phyloP scores from a whole-genome alignment of 2,113 vertebrate species.

The Aptenodytes patagonicus region DNA sequence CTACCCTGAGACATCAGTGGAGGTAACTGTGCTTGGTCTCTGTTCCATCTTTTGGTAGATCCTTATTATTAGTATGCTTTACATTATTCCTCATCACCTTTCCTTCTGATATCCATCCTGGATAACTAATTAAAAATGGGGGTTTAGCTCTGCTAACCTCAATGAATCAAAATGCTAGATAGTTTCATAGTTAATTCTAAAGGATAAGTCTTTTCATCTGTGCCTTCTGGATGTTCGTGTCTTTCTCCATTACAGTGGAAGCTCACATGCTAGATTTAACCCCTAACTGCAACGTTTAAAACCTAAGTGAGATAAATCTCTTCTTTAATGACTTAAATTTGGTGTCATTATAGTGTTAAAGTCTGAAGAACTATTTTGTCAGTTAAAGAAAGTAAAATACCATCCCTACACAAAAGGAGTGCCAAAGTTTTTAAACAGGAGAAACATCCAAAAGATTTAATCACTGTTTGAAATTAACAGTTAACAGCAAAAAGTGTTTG shows the following conservation, averaged over 20 bases:
- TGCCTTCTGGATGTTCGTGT: neutral
- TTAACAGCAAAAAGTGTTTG: neutral
- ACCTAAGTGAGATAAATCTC: neutral
- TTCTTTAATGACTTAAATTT: neutral
- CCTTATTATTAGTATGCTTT: neutral
- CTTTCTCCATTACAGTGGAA: neutral
- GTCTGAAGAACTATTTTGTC: neutral
- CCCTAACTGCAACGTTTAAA: neutral
- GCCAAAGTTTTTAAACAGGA: neutral
- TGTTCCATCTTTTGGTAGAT: neutral
- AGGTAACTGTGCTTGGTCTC: neutral
- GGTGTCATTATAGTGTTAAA: neutral
- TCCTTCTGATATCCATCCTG: neutral
- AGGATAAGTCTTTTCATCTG: neutral
- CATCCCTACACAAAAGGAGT: neutral
- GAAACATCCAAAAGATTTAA: neutral
- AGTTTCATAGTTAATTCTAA: neutral
- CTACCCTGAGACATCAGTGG: neutral
- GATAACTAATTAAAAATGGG: neutral
- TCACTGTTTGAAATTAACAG: neutral
- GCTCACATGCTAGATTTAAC: neutral
- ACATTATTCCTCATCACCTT: neutral
- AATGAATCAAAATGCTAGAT: neutral
- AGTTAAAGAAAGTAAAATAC: conserved; percentile 17
- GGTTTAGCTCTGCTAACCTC: neutral